phyloP scores from a whole-genome alignment of 2,797 vertebrate genomes.

The Micromesistius poutassou region DNA sequence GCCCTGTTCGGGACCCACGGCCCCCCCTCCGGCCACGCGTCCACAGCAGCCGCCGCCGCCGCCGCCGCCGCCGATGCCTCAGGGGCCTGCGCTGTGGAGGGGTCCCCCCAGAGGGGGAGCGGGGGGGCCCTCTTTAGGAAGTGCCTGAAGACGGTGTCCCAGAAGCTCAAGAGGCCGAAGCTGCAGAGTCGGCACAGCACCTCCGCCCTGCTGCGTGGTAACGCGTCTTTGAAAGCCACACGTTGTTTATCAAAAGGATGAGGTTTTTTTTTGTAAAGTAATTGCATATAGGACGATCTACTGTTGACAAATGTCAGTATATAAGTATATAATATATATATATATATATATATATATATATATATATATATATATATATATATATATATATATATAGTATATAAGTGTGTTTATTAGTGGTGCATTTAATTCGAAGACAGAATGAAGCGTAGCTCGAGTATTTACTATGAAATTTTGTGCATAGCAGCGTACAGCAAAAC shows the following conservation, averaged over 20 bases:
- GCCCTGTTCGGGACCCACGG: conserved; percentile 52
- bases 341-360: too few species aligned
- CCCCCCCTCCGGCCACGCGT: conserved; percentile 30
- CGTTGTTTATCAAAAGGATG: too few species aligned
- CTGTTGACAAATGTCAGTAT: too few species aligned
- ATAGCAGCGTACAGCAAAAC: not conserved
- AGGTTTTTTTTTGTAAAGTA: too few species aligned
- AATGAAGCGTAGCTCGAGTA: not conserved
- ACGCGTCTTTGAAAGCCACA: conserved; percentile 10
- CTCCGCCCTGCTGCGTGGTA: conserved; percentile 53
- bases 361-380: too few species aligned
- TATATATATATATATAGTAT: too few species aligned
- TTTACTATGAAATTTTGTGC: not conserved
- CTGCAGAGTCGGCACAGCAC: conserved; percentile 61
- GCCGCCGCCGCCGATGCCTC: conserved; percentile 43
- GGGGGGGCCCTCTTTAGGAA: conserved; percentile 72
- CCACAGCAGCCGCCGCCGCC: conserved; percentile 33
- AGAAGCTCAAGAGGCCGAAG: conserved; percentile 75
- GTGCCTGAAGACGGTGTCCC: conserved; percentile 77
- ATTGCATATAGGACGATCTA: too few species aligned
- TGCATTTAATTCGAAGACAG: not conserved
- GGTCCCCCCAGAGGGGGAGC: conserved; percentile 56
- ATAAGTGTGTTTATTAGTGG: too few species aligned
- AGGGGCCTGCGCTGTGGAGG: conserved; percentile 53
- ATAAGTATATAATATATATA: too few species aligned